A percentile compares a stretch with the other conserved stretches of the same genome.
Conservation (phyloP, 2,888 invertebrate species). For the Pecten maximus region DNA sequence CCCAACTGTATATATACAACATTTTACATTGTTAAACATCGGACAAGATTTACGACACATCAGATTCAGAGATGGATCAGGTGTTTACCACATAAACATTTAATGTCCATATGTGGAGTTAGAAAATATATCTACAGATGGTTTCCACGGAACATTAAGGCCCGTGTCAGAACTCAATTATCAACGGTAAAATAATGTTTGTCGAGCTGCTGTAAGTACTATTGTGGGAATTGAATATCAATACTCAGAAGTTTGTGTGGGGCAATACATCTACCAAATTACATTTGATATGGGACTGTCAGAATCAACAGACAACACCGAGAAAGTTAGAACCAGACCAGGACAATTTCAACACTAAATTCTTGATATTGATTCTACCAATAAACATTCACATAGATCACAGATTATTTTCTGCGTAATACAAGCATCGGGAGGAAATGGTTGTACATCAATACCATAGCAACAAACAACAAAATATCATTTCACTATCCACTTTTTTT, state of each 20-base stretch:
- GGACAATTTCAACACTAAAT: not conserved
- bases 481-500: not conserved
- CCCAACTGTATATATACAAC: not conserved
- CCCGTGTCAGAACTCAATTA: not conserved
- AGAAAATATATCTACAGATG: not conserved
- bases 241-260: not conserved
- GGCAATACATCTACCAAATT: not conserved
- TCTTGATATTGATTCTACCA: not conserved
- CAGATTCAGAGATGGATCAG: not conserved
- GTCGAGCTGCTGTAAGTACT: not conserved
- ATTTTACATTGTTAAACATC: not conserved
- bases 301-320: not conserved
- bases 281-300: not conserved
- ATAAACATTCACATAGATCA: not conserved
- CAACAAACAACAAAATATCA: not conserved
- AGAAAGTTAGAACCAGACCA: not conserved
- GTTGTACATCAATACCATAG: not conserved
- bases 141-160: not conserved
- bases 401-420: not conserved
- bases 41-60: not conserved
- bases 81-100: not conserved
- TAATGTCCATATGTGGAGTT: not conserved
- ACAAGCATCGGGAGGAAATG: not conserved
- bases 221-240: slow-evolving; percentile 1
- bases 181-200: not conserved